A percentile compares a stretch with the other conserved stretches of the same genome.
phyloP scores from a whole-genome alignment of 2,888 invertebrate genomes.

The Ophonus ardosiacus region DNA sequence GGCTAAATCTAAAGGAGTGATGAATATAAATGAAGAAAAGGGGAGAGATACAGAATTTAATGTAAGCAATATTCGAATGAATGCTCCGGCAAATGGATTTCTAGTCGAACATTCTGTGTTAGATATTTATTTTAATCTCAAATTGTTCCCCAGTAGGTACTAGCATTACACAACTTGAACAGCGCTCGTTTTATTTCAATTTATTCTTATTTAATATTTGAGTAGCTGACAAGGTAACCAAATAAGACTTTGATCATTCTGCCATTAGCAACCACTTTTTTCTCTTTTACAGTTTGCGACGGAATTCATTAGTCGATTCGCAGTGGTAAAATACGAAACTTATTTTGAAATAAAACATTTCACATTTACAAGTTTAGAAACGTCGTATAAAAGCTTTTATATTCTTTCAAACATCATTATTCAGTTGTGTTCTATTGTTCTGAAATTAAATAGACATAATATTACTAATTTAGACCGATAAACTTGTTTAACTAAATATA shows the following conservation, averaged over 20 bases:
- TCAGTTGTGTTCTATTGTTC: too few relatives aligned
- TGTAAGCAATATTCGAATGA: slow-evolving; percentile 51
- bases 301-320: neutral
- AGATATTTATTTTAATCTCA: slow-evolving; percentile 48
- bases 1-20: slow-evolving; percentile 48
- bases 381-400: too few relatives aligned
- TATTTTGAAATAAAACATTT: too few relatives aligned
- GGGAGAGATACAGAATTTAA: slow-evolving; percentile 48
- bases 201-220: neutral
- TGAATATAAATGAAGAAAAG: slow-evolving; percentile 51
- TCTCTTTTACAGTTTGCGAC: neutral
- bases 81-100: slow-evolving; percentile 46
- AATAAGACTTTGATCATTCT: neutral
- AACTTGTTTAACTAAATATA: too few relatives aligned
- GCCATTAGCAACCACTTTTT: neutral
- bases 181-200: neutral
- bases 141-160: neutral
- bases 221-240: neutral
- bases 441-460: too few relatives aligned
- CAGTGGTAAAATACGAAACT: too few relatives aligned
- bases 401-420: too few relatives aligned
- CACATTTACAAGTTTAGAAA: too few relatives aligned
- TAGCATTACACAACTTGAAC: neutral
- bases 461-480: too few relatives aligned
- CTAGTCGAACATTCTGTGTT: slow-evolving; percentile 40